Base-by-base conservation (phyloP, 1,140 invertebrate species). In the Caenorhabditis inopinata region DNA sequence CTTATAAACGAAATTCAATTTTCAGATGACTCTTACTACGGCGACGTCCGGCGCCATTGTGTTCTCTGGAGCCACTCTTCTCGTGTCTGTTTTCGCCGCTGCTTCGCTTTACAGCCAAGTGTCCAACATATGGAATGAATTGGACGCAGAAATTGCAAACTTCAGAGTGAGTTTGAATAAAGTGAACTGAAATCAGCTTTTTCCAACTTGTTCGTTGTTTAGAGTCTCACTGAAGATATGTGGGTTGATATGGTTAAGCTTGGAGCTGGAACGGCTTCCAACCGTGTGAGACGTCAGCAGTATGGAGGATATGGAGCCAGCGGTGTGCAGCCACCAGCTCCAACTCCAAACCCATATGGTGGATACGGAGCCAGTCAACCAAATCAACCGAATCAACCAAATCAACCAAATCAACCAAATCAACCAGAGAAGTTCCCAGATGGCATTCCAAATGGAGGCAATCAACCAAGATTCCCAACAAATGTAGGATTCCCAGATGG, bases 161-260 rank as follows among this genome's bases (percentile, higher is more conserved):
- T 83, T 83, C 83, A 83, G 83, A 81, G 81, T 82, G 12, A 25
- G 27, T 81, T 73, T 5, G 14, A 23, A 23, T 23, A 42, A 7
- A 42, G 38, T 14, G 14, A 21, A 38, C 23, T 12, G 9, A 38
- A 38, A 38, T n/a, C n/a, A 16, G 27, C 29, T 21, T 9, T n/a
- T 23, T 35, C 16, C 11, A 16, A 32, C n/a, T n/a, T n/a, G n/a
- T n/a, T n/a, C n/a, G n/a, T 38, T 42, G 2, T 68, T 42, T 21
- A 68, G 58, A 68, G 58, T 68, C 74, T 81, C 42, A 82, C 81
- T 18, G 81, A 85, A 27, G 83, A 80, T 45, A 35, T 84, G 48
- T 85, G 84, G 84, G 76, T 62, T 35, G 83, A 85, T 53, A 84
- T 85, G 83, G 80, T 85, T 23, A 82, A 76, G 27, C 62, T 85